A percentile compares a stretch with the other conserved stretches of the same genome.
Conservation (phyloP, 37 sponge, comb jelly and placozoan genomes). For the Tethya wilhelma region DNA sequence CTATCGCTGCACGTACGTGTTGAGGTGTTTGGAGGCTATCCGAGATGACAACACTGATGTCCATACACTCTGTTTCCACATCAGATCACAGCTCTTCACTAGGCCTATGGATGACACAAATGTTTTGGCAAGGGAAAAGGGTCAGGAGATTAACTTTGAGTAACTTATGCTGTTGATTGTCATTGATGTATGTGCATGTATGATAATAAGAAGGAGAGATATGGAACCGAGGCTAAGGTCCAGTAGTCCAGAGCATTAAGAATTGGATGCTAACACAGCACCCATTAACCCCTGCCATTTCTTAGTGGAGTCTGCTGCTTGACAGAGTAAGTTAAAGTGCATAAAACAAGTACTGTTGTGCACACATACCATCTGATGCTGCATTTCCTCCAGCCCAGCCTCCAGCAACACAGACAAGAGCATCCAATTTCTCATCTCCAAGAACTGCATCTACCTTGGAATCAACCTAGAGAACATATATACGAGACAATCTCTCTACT, state of each 20-base stretch:
- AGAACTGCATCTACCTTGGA: conserved; percentile 40
- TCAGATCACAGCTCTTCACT: conserved; percentile 93
- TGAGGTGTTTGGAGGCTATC: conserved; percentile 82
- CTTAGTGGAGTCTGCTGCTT: no score
- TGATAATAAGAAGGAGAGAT: neutral
- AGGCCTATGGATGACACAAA: conserved; percentile 45
- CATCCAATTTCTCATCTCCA: conserved; percentile 82
- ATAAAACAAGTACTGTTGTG: neutral
- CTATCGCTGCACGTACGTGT: conserved; percentile 66
- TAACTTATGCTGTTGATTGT: no score
- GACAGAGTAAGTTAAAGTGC: no score
- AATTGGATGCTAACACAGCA: no score
- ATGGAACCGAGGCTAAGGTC: no score
- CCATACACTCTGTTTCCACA: conserved; percentile 99
- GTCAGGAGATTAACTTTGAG: no score
- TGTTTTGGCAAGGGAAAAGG: no score
- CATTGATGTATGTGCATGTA: neutral
- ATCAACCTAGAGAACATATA: neutral
- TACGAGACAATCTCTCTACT: neutral
- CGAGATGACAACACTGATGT: conserved; percentile 87
- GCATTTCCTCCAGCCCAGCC: conserved; percentile 99
- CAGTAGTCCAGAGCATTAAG: no score
- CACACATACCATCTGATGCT: conserved; percentile 55
- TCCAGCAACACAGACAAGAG: conserved; percentile 96
- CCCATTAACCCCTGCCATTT: no score